Evolutionary conservation across 2,797 vertebrate species (phyloP).

Genomic region (Coluber constrictor): DNA sequence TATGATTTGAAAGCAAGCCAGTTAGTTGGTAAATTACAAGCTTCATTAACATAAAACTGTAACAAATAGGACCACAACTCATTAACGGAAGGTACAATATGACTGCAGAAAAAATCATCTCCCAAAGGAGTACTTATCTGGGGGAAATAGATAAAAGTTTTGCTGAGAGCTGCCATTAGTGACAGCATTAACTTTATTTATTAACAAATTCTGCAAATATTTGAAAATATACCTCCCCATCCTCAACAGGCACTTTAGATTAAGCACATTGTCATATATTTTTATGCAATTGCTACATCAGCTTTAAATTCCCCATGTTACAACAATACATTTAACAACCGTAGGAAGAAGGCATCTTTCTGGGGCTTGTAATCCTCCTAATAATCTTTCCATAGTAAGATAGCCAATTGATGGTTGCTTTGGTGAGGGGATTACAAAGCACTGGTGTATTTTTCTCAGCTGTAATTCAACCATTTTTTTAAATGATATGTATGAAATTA

Average conservation of each 20-base stretch:
- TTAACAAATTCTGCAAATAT: constrained; percentile 61
- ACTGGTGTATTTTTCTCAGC: neutral
- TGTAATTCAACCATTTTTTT: neutral
- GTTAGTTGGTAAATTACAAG: constrained; percentile 73
- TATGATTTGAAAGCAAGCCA: constrained; percentile 70
- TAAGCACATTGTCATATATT: constrained; percentile 30
- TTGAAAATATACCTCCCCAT: constrained; percentile 57
- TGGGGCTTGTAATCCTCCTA: constrained; percentile 32
- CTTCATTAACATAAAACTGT: constrained; percentile 71
- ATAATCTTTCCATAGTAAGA: neutral
- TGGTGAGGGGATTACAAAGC: neutral
- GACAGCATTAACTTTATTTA: constrained; percentile 67
- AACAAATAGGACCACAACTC: constrained; percentile 71
- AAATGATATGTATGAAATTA: neutral
- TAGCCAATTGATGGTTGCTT: neutral
- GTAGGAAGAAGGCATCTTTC: constrained; percentile 19
- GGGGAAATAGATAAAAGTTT: constrained; percentile 65
- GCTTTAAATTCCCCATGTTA: constrained; percentile 36
- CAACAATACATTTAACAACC: constrained; percentile 23
- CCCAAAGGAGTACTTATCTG: constrained; percentile 66
- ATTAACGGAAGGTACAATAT: constrained; percentile 70
- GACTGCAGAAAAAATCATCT: constrained; percentile 69
- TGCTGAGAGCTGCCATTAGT: constrained; percentile 68
- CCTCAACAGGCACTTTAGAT: constrained; percentile 36
- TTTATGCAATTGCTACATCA: constrained; percentile 42